These are phyloP conservation scores for Steinernema khuongi DNA, from an alignment of 1,140 invertebrate genomes.

Conservation along the genomic window DNA sequence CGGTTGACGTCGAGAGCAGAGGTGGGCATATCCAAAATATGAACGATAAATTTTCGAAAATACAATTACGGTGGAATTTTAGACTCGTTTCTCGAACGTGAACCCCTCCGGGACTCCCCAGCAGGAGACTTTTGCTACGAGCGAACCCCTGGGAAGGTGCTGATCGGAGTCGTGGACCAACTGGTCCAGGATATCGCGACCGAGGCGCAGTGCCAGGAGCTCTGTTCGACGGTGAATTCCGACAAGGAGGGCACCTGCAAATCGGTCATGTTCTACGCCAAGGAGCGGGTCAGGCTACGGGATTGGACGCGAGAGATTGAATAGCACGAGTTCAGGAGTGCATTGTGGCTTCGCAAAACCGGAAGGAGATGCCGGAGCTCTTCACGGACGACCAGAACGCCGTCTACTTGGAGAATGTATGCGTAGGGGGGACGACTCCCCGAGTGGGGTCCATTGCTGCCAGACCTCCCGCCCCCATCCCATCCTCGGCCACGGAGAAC, in stretches of 20 bases:
- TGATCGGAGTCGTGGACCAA: conserved; percentile 36
- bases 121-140: not conserved
- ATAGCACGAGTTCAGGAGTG: conserved; percentile 28
- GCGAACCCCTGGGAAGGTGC: conserved; percentile 11
- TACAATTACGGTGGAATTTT: not conserved
- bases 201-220: conserved; percentile 15
- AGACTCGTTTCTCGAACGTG: not conserved
- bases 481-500: conserved; percentile 3
- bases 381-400: conserved; percentile 35
- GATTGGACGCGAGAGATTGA: not conserved
- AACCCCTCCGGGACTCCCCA: not conserved
- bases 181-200: conserved; percentile 28
- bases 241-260: conserved; percentile 24
- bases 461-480: conserved; percentile 8
- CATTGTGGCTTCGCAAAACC: conserved; percentile 30
- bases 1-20: too few relatives aligned
- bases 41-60: too few relatives aligned
- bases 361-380: conserved; percentile 27
- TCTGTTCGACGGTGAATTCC: conserved; percentile 22
- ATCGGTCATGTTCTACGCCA: conserved; percentile 24
- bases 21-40: too few relatives aligned
- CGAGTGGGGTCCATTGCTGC: not conserved
- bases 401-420: conserved; percentile 31
- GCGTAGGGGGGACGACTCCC: conserved; percentile 13
- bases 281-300: conserved; percentile 24